These are phyloP conservation scores for Pangasianodon hypophthalmus DNA, from an alignment of 2,113 vertebrate genomes.

Conservation along the genomic window DNA sequence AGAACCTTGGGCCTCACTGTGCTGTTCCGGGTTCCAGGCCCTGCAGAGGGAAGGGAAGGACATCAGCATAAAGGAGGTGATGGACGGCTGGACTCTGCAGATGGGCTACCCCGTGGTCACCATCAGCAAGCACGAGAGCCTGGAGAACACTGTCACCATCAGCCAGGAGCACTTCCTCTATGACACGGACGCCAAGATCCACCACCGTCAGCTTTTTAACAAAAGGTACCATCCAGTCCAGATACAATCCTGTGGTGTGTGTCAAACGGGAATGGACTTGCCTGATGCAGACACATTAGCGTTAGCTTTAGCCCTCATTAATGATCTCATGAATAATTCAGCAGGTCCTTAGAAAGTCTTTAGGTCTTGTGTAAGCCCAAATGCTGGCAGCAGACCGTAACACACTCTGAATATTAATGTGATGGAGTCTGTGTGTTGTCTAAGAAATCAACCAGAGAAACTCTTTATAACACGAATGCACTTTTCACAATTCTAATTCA, in stretches of 20 bases:
- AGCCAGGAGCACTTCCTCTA: slow-evolving; percentile 94
- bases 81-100: slow-evolving; percentile 97
- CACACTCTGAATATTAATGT: slow-evolving; percentile 38
- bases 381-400: slow-evolving; percentile 30
- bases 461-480: not conserved
- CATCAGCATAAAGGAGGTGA: slow-evolving; percentile 90
- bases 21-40: slow-evolving; percentile 72
- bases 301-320: slow-evolving; percentile 41
- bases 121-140: slow-evolving; percentile 85
- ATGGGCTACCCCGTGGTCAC: slow-evolving; percentile 97
- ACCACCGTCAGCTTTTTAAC: slow-evolving; percentile 72
- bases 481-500: not conserved
- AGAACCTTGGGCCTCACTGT: not conserved
- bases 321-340: slow-evolving; percentile 50
- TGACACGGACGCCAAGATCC: slow-evolving; percentile 77
- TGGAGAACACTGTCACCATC: slow-evolving; percentile 79
- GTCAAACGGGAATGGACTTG: slow-evolving; percentile 22
- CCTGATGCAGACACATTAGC: slow-evolving; percentile 48
- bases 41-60: slow-evolving; percentile 88
- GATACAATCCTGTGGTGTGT: not conserved
- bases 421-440: not conserved
- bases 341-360: slow-evolving; percentile 32
- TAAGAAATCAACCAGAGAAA: not conserved
- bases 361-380: slow-evolving; percentile 36
- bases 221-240: slow-evolving; percentile 76